Evolutionary conservation across 1,140 invertebrate genomes (phyloP).

Genomic region (Macrobrachium nipponense): DNA sequence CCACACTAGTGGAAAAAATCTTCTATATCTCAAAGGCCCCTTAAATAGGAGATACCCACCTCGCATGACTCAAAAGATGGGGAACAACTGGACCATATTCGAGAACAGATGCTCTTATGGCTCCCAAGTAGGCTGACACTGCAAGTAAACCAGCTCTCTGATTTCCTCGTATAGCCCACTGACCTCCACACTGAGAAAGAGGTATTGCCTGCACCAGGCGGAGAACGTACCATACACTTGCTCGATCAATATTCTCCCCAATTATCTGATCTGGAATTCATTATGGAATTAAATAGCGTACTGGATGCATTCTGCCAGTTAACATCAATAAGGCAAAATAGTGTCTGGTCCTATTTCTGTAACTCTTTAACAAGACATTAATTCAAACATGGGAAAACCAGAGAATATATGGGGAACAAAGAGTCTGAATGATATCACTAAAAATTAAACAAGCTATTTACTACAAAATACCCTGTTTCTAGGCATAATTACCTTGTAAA

Average conservation of each 20-base stretch:
- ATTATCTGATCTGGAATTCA: constrained; percentile 32
- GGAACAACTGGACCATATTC: constrained; percentile 68
- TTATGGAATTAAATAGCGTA: not conserved
- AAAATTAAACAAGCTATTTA: not conserved
- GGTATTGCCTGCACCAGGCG: constrained; percentile 55
- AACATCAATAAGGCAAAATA: not conserved
- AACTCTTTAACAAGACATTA: too few species aligned
- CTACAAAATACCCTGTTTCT: not conserved
- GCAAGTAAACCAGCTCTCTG: constrained; percentile 39
- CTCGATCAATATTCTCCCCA: constrained; percentile 40
- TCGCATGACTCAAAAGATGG: constrained; percentile 67
- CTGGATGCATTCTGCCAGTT: not conserved
- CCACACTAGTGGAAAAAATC: not conserved
- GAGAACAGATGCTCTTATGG: constrained; percentile 68
- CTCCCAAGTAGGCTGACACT: constrained; percentile 69
- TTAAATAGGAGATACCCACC: constrained; percentile 65
- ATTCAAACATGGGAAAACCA: too few species aligned
- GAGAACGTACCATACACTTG: constrained; percentile 53
- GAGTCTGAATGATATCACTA: not conserved
- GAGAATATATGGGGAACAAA: too few species aligned
- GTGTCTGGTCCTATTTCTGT: not conserved
- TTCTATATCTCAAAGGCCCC: not conserved
- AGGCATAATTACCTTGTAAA: constrained; percentile 38
- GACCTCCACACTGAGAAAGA: constrained; percentile 8
- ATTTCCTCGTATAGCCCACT: constrained; percentile 37